These are phyloP conservation scores for Colaptes auratus DNA, from an alignment of 2,113 vertebrate species.

Conservation along the genomic window DNA sequence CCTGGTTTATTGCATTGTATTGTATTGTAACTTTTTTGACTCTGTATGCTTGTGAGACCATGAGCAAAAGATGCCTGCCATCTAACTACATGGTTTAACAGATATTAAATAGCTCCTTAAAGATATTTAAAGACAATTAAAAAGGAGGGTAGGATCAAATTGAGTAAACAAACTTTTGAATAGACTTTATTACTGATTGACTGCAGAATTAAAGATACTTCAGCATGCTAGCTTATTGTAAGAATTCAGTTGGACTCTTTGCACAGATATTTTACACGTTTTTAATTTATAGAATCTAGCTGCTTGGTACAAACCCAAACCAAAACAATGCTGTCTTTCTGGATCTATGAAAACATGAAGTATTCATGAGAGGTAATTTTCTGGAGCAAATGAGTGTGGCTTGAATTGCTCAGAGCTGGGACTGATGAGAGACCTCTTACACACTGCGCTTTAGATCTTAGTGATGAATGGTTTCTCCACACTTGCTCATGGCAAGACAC, in stretches of 20 bases:
- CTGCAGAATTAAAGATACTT: not conserved
- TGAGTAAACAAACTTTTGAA: not conserved
- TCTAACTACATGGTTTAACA: not conserved
- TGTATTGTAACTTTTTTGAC: no score
- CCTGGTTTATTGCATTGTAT: no score
- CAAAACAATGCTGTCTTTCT: not conserved
- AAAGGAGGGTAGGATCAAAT: not conserved
- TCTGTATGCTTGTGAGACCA: not conserved
- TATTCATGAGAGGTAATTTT: not conserved
- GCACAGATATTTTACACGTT: not conserved
- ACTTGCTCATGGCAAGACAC: not conserved
- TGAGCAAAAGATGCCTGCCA: not conserved
- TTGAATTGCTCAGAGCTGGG: not conserved
- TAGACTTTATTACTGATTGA: not conserved
- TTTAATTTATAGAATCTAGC: not conserved
- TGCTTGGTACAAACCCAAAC: not conserved
- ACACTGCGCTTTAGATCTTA: not conserved
- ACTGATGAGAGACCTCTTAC: not conserved
- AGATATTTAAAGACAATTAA: conserved; percentile 1
- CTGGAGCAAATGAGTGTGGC: not conserved
- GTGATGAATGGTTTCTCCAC: not conserved
- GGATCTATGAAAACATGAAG: not conserved
- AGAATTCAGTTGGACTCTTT: not conserved
- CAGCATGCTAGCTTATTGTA: not conserved
- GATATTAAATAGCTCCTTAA: not conserved